Evolutionary conservation across 2,797 vertebrate genomes (phyloP).

Genomic region (Euphonia xanthogaster): DNA sequence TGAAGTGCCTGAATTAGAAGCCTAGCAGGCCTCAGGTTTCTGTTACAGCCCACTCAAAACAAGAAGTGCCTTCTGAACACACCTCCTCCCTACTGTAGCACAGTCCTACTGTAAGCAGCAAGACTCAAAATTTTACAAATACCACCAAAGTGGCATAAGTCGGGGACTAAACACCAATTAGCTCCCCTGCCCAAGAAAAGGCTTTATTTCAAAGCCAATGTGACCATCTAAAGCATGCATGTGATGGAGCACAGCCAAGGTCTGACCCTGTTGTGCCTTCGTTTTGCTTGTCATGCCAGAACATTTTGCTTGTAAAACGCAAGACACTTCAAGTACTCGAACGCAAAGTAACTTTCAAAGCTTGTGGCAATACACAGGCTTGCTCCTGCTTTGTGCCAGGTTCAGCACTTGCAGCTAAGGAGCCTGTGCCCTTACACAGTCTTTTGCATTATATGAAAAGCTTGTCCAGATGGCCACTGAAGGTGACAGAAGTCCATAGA

Average conservation of each 20-base stretch:
- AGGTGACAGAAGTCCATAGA: background rate
- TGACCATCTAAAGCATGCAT: background rate
- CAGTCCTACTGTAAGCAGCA: background rate
- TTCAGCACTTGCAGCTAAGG: background rate
- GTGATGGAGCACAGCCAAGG: background rate
- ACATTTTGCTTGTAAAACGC: no score
- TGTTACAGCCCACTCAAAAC: background rate
- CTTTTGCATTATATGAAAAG: background rate
- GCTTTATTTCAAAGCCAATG: background rate
- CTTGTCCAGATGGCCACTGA: background rate
- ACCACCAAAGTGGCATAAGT: background rate
- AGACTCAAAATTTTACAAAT: background rate
- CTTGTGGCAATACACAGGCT: background rate
- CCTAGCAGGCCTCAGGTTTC: background rate
- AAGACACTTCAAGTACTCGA: background rate
- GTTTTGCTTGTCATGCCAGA: no score
- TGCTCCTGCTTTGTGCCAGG: background rate
- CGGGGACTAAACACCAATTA: rapidly evolving
- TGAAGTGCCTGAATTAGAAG: background rate
- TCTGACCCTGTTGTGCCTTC: no score
- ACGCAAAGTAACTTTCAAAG: background rate
- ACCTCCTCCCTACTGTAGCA: background rate
- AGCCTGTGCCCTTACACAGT: background rate
- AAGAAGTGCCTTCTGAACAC: background rate
- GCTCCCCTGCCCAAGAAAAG: background rate